Conservation (phyloP, 2,113 vertebrate genomes). For the Coreoperca whiteheadi region DNA sequence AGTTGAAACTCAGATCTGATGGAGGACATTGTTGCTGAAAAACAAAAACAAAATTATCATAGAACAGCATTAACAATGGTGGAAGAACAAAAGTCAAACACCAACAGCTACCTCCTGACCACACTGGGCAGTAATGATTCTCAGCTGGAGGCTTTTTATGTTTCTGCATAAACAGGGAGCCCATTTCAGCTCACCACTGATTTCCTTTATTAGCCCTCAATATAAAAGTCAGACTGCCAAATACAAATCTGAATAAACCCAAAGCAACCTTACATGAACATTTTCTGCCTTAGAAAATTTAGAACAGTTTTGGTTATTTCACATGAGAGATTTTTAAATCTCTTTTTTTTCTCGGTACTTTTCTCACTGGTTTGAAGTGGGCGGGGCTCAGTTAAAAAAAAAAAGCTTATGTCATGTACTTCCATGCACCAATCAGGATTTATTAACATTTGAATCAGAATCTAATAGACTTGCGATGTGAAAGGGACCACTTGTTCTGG, state of each 20-base stretch:
- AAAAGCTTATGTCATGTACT: too few relatives aligned
- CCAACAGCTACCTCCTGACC: conserved; percentile 27
- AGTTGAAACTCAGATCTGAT: conserved; percentile 90
- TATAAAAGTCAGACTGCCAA: not conserved
- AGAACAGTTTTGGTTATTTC: too few relatives aligned
- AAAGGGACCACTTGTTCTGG: too few relatives aligned
- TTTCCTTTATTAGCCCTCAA: not conserved
- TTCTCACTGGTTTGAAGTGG: not conserved
- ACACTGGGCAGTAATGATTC: conserved; percentile 26
- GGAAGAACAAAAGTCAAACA: conserved; percentile 21
- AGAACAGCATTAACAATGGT: conserved; percentile 23
- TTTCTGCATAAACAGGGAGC: conserved; percentile 30
- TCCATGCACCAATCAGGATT: too few relatives aligned
- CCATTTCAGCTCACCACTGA: not conserved
- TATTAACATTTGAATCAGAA: too few relatives aligned
- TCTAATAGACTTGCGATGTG: too few relatives aligned
- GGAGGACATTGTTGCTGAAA: conserved; percentile 90
- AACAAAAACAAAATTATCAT: conserved; percentile 59
- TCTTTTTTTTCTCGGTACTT: not conserved
- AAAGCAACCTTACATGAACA: not conserved
- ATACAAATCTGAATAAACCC: conserved; percentile 11
- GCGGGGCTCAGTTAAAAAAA: not conserved
- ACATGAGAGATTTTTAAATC: not conserved
- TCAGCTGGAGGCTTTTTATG: conserved; percentile 38
- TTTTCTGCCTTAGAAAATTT: not conserved